phyloP scores from a whole-genome alignment of 2,113 vertebrate species.

The Epinephelus cyanopodus region DNA sequence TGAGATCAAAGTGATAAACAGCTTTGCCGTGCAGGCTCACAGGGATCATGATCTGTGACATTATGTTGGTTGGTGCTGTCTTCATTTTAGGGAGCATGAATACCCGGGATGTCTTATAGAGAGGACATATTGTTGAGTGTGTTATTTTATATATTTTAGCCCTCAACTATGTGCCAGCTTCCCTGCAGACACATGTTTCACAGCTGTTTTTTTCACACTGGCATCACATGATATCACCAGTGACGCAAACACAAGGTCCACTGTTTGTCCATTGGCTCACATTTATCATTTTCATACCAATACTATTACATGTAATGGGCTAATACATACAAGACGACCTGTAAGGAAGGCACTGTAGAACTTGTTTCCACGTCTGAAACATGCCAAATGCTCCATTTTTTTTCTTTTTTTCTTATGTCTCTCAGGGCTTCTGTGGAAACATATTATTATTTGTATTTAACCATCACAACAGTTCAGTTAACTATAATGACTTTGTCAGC shows the following conservation, averaged over 20 bases:
- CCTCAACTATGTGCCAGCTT: not conserved
- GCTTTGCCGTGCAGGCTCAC: not conserved
- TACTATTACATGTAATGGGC: not conserved
- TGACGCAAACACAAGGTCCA: not conserved
- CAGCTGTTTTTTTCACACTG: conserved; percentile 3
- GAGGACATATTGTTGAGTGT: not conserved
- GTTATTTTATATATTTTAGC: not conserved
- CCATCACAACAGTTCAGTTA: not conserved
- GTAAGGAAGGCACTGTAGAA: not conserved
- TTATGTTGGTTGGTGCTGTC: not conserved
- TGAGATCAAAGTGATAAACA: not conserved
- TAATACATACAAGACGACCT: not conserved
- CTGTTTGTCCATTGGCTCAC: not conserved
- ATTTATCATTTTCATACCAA: too few relatives aligned
- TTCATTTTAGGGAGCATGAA: conserved; percentile 5
- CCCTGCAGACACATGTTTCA: not conserved
- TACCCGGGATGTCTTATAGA: not conserved
- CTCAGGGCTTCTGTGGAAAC: conserved; percentile 2
- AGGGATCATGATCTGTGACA: not conserved
- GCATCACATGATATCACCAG: not conserved
- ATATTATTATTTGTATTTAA: not conserved
- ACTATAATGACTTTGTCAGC: not conserved
- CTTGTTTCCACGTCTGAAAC: conserved; percentile 10
- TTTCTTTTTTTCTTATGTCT: not conserved
- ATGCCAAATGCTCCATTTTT: conserved; percentile 33